Percentiles rank a stretch among this genome's conserved stretches.
Conservation (phyloP, 2,888 invertebrate genomes). For the Acrobasis suavella region DNA sequence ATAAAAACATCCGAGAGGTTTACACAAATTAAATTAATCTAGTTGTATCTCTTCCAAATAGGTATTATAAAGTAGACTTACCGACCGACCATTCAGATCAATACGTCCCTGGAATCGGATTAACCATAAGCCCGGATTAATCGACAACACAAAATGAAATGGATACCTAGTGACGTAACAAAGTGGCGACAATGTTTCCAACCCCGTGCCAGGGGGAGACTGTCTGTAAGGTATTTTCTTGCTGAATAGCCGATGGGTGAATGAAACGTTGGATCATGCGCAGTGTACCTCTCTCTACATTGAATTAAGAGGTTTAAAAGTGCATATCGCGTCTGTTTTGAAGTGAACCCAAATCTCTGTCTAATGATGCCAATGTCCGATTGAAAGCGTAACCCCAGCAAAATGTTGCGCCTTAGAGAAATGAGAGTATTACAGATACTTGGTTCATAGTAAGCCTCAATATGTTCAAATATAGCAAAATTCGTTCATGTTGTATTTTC, state of each 20-base stretch:
- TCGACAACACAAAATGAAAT: constrained; percentile 20
- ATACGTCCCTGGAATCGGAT: constrained; percentile 19
- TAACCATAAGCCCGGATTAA: constrained; percentile 15
- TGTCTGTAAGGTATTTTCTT: constrained; percentile 32
- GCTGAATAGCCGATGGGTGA: constrained; percentile 37
- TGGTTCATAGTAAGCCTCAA: no score
- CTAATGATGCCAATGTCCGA: no score
- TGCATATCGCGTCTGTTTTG: no score
- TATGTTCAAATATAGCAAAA: no score
- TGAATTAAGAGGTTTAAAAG: no score
- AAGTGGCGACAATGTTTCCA: constrained; percentile 29
- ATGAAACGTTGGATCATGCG: constrained; percentile 55
- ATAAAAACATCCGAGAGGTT: constrained; percentile 32
- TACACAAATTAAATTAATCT: constrained; percentile 24
- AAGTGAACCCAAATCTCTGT: no score
- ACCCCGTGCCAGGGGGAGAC: constrained; percentile 44
- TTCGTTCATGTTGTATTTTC: no score
- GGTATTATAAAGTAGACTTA: constrained; percentile 17
- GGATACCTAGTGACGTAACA: neutral
- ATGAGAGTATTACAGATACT: no score
- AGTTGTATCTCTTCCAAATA: neutral
- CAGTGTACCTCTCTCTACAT: constrained; percentile 27
- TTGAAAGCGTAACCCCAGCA: no score
- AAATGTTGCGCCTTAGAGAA: no score
- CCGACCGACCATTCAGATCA: constrained; percentile 25